phyloP scores from a whole-genome alignment of 2,113 vertebrate genomes.

The Anoura caudifer region DNA sequence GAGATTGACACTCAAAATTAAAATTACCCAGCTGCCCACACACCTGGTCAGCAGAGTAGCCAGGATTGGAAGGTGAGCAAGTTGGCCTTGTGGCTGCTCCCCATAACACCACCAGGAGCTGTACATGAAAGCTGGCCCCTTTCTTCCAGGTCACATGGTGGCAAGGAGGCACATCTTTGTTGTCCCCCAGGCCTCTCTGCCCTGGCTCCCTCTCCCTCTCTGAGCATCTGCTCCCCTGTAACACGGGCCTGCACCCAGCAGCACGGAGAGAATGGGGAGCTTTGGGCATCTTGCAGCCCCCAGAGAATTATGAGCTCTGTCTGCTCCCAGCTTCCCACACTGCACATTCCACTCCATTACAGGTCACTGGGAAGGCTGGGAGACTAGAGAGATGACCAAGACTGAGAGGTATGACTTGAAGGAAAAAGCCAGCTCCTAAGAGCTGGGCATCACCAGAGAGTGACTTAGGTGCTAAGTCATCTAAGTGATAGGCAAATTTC shows the following conservation, averaged over 20 bases:
- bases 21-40: rapidly evolving
- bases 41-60: neutral
- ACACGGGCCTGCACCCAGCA: neutral
- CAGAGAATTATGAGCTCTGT: too few relatives aligned
- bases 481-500: neutral
- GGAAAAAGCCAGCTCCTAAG: neutral
- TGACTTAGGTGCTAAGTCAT: neutral
- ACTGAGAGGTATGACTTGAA: too few relatives aligned
- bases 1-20: neutral
- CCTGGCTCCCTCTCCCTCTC: neutral
- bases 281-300: neutral
- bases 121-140: neutral
- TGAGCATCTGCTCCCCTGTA: too few relatives aligned
- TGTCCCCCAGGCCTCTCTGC: neutral
- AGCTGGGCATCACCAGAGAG: neutral
- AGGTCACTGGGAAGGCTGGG: neutral
- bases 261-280: neutral
- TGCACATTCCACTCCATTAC: rapidly evolving
- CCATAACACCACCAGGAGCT: neutral
- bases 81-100: neutral
- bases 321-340: too few relatives aligned
- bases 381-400: neutral
- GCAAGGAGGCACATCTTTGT: neutral
- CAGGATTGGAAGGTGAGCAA: neutral
- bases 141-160: too few relatives aligned